Conservation (phyloP, 2,888 invertebrate species). For the Thumatha senex region DNA sequence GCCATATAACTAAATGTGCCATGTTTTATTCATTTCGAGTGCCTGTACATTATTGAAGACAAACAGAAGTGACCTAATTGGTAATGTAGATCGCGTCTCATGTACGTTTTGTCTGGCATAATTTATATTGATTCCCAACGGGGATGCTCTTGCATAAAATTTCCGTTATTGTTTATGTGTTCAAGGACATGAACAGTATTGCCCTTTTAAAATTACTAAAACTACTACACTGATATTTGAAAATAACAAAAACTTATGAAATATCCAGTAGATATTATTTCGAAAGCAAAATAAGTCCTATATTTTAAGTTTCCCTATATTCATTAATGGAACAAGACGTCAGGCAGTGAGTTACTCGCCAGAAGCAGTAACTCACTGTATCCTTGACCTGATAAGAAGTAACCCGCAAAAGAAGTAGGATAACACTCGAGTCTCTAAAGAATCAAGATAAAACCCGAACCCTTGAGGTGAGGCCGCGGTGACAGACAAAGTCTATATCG, state of each 20-base stretch:
- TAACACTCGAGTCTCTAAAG: no score
- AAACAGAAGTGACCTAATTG: slow-evolving; percentile 74
- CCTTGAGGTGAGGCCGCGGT: no score
- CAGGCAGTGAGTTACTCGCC: no score
- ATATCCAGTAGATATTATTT: neutral
- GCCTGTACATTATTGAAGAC: slow-evolving; percentile 48
- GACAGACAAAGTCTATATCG: no score
- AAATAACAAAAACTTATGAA: neutral
- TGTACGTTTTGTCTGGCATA: slow-evolving; percentile 64
- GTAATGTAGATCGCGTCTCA: slow-evolving; percentile 65
- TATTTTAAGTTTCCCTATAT: no score
- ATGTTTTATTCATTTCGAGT: slow-evolving; percentile 40
- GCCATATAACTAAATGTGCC: slow-evolving; percentile 44
- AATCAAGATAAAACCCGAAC: no score
- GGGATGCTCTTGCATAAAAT: slow-evolving; percentile 62
- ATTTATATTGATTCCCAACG: slow-evolving; percentile 74
- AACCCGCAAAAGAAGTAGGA: no score
- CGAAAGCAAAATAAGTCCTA: no score
- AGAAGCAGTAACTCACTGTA: no score
- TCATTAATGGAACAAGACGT: no score
- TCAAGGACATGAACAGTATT: slow-evolving; percentile 60
- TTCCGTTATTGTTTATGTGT: slow-evolving; percentile 67
- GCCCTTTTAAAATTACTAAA: neutral
- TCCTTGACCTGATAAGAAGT: no score
- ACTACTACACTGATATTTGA: neutral